These are phyloP conservation scores for Baronia brevicornis DNA, from an alignment of 2,888 invertebrate species.

Conservation along the genomic window DNA sequence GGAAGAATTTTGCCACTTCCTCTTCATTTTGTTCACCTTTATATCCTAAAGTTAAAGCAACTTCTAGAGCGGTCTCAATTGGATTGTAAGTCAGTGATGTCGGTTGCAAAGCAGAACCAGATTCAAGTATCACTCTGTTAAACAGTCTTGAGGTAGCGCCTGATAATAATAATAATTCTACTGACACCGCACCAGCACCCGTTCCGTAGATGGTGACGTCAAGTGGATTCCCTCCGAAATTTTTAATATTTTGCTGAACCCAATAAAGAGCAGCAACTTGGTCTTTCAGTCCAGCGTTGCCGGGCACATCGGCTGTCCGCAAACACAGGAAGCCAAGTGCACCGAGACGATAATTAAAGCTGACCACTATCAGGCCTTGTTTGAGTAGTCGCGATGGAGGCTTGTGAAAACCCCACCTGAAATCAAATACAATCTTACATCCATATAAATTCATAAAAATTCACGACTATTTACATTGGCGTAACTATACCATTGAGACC, in stretches of 20 bases:
- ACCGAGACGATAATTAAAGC: slow-evolving; percentile 60
- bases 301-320: slow-evolving; percentile 39
- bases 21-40: slow-evolving; percentile 24
- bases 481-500: too few relatives aligned
- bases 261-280: slow-evolving; percentile 60
- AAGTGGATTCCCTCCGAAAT: slow-evolving; percentile 52
- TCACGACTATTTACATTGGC: too few relatives aligned
- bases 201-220: slow-evolving; percentile 55
- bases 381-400: slow-evolving; percentile 37
- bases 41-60: slow-evolving; percentile 63
- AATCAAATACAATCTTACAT: slow-evolving; percentile 18
- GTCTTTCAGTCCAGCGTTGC: slow-evolving; percentile 63
- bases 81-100: slow-evolving; percentile 41
- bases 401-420: slow-evolving; percentile 51
- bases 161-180: slow-evolving; percentile 49
- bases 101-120: slow-evolving; percentile 55
- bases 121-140: slow-evolving; percentile 53
- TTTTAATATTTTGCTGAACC: slow-evolving; percentile 53
- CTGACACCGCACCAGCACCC: slow-evolving; percentile 50
- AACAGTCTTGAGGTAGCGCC: slow-evolving; percentile 42
- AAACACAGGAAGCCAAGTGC: slow-evolving; percentile 61
- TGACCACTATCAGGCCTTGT: slow-evolving; percentile 45
- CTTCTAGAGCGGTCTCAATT: slow-evolving; percentile 34
- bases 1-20: slow-evolving; percentile 37
- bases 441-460: slow-evolving; percentile 1